These are phyloP conservation scores for Ceryle rudis DNA, from an alignment of 2,797 vertebrate species.

Conservation along the genomic window DNA sequence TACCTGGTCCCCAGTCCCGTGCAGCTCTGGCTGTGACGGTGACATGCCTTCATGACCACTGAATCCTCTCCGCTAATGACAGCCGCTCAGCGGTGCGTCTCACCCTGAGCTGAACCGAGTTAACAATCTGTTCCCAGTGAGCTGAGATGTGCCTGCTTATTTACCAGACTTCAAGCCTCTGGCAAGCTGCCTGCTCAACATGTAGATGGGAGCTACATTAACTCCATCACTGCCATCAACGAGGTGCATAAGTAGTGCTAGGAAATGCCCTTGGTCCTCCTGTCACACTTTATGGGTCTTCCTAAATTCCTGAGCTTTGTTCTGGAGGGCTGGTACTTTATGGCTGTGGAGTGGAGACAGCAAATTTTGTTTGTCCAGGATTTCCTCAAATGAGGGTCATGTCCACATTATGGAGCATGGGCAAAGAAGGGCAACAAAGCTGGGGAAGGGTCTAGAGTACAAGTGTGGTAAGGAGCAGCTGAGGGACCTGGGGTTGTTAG, in stretches of 20 bases:
- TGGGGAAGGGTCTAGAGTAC: neutral
- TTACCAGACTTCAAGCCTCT: slow-evolving; percentile 26
- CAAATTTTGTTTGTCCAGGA: neutral
- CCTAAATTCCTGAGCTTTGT: neutral
- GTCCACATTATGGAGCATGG: neutral
- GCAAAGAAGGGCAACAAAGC: neutral
- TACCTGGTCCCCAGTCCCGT: neutral
- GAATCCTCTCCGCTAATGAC: neutral
- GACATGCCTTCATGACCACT: neutral
- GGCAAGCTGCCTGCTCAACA: slow-evolving; percentile 4
- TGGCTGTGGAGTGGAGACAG: neutral
- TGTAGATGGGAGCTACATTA: neutral
- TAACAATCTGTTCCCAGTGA: slow-evolving; percentile 38
- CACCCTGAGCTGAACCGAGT: neutral
- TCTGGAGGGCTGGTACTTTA: neutral
- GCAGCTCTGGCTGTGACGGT: neutral
- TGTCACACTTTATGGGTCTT: neutral
- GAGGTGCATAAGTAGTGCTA: neutral
- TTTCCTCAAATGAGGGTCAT: neutral
- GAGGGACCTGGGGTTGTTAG: neutral
- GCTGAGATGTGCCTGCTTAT: slow-evolving; percentile 31
- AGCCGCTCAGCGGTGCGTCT: neutral
- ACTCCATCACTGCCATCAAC: neutral
- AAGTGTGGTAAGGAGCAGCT: neutral
- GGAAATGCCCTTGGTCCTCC: neutral